phyloP scores from a whole-genome alignment of 2,113 vertebrate species.

The Aleadryas rufinucha region DNA sequence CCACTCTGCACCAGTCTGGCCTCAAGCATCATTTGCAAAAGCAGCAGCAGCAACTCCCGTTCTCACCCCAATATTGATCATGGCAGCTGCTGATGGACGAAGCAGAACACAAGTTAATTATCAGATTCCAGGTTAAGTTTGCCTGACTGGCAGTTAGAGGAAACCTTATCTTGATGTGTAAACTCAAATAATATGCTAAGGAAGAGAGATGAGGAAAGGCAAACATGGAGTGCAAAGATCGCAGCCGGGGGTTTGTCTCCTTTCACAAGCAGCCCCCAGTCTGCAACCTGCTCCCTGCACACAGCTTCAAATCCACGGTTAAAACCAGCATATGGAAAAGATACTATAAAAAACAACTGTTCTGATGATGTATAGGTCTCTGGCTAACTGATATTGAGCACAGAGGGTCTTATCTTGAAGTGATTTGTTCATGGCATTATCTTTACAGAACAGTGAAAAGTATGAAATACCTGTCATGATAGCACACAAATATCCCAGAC shows the following conservation, averaged over 20 bases:
- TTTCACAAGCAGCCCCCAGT: not conserved
- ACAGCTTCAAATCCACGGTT: not conserved
- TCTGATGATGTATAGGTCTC: not conserved
- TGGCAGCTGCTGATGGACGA: not conserved
- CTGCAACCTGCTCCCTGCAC: not conserved
- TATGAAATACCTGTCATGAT: not conserved
- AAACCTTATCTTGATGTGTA: not conserved
- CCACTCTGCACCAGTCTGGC: not conserved
- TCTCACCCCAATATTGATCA: not conserved
- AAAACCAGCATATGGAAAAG: slow-evolving; percentile 9
- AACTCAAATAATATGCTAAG: not conserved
- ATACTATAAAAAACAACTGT: not conserved
- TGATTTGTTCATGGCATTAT: slow-evolving; percentile 11
- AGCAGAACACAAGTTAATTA: slow-evolving; percentile 13
- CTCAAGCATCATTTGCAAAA: not conserved
- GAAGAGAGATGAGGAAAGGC: not conserved
- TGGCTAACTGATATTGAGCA: not conserved
- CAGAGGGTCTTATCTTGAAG: not conserved
- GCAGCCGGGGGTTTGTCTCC: not conserved
- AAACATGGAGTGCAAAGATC: not conserved
- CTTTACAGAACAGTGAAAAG: slow-evolving; percentile 6
- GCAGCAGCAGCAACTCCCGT: not conserved
- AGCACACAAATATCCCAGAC: not conserved
- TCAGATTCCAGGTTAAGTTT: not conserved
- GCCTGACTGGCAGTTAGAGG: not conserved